Percentiles rank a stretch among this genome's conserved stretches.
Evolutionary conservation across 1,140 invertebrate genomes (phyloP).

Genomic region (Drosophila tsacasi): DNA sequence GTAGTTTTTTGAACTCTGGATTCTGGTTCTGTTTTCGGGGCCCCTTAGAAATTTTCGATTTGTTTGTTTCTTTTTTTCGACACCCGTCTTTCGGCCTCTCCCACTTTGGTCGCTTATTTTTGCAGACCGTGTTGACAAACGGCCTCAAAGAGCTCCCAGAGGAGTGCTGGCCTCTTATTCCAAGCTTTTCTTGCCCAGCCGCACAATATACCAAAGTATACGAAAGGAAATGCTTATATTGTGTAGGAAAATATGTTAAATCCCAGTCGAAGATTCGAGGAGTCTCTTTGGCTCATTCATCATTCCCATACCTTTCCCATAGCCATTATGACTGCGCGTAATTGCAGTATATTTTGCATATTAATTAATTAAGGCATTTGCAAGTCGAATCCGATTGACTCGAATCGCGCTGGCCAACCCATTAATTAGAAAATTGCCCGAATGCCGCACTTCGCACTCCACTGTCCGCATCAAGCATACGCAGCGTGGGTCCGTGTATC

Average conservation of each 20-base stretch:
- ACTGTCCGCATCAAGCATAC: conserved; percentile 26
- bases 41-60: conserved; percentile 20
- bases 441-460: conserved; percentile 14
- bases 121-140: conserved; percentile 54
- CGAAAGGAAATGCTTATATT: neutral
- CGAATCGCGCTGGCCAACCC: conserved; percentile 20
- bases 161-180: conserved; percentile 2
- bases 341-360: conserved; percentile 38
- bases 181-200: conserved; percentile 1
- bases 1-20: conserved; percentile 20
- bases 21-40: conserved; percentile 11
- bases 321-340: conserved; percentile 28
- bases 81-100: neutral
- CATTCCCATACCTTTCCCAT: conserved; percentile 38
- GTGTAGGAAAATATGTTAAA: neutral
- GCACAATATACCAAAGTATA: neutral
- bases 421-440: conserved; percentile 32
- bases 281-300: conserved; percentile 20
- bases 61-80: neutral
- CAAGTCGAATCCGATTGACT: conserved; percentile 32
- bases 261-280: neutral
- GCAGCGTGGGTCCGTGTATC: conserved; percentile 20
- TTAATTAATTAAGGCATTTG: conserved; percentile 52
- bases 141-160: conserved; percentile 40
- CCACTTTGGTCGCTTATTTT: conserved; percentile 6